Evolutionary conservation across 2,113 vertebrate genomes (phyloP), one percentile per base, ranked within the genome.

Genomic region (Pelobates fuscus): DNA sequence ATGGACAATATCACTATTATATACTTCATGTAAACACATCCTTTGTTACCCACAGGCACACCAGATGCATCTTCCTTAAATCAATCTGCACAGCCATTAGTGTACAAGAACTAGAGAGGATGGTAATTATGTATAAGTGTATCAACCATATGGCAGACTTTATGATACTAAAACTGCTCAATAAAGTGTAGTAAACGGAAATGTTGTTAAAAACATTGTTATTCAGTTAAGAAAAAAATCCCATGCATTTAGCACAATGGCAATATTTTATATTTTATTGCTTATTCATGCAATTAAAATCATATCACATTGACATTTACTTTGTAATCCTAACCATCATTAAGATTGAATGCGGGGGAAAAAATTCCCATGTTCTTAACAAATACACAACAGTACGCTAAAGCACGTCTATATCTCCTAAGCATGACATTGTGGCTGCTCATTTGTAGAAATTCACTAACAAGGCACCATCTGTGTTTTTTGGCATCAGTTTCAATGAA

Each of bases 141-240:
- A 70, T 79, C 76, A 82, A 71, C 61, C 80, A 78, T 44, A 57
- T 82, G 80, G 59, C 25, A 82, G 55, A 78, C 81, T 85, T 87
- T 57, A 32, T 84, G 72, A 74, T 81, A 80, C 78, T 68, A 69
- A 81, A 72, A 83, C 78, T 83, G 67, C 81, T 78, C 55, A 83
- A 78, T 82, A 79, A 44, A 63, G 44, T 80, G 74, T 75, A 69
- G 67, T 67, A 77, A 76, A 70, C 37, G 2, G 78, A 81, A 41
- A 81, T 81, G 21, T 25, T 63, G 12, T 20, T 59, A 37, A 21
- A 27, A 65, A 25, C 57, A 52, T 21, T 63, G 3, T 44, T 26
- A 68, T 49, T 49, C 12, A 49, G 3, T 49, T 18, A 49, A 18
- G 12, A 49, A 4, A 4, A 18, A 49, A 14, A 49, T 49, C 44